Evolutionary conservation across 2,113 vertebrate genomes (phyloP).

Genomic region (Antennarius striatus): DNA sequence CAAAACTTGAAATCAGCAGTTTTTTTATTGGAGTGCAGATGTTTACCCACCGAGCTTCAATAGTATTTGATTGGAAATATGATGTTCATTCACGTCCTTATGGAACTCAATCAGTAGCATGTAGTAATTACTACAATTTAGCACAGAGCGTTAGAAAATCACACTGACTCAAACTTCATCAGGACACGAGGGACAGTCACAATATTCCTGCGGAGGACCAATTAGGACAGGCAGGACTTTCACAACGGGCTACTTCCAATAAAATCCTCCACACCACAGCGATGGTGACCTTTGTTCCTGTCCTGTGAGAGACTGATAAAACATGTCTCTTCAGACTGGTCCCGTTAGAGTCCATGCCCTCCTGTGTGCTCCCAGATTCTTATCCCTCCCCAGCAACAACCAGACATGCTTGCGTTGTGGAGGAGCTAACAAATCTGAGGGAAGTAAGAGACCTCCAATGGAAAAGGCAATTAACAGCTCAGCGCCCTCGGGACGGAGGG

Average conservation of each 20-base stretch:
- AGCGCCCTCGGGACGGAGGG: slow-evolving; percentile 50
- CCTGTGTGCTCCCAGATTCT: slow-evolving; percentile 47
- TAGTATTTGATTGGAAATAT: too few relatives aligned
- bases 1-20: too few relatives aligned
- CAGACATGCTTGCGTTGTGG: slow-evolving; percentile 32
- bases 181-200: slow-evolving; percentile 17
- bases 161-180: slow-evolving; percentile 18
- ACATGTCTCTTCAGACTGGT: slow-evolving; percentile 32
- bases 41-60: too few relatives aligned
- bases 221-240: slow-evolving; percentile 35
- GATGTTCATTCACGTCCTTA: too few relatives aligned
- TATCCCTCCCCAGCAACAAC: slow-evolving; percentile 54
- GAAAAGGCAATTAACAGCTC: slow-evolving; percentile 74
- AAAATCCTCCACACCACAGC: slow-evolving; percentile 21
- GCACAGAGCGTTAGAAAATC: too few relatives aligned
- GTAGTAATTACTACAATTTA: too few relatives aligned
- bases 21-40: too few relatives aligned
- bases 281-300: slow-evolving; percentile 55
- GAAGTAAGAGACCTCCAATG: slow-evolving; percentile 67
- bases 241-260: slow-evolving; percentile 29
- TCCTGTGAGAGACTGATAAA: slow-evolving; percentile 55
- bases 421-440: slow-evolving; percentile 60
- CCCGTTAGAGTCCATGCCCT: slow-evolving; percentile 36
- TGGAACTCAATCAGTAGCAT: too few relatives aligned
- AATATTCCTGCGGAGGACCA: slow-evolving; percentile 16